These are phyloP conservation scores for Drosophila bipectinata DNA, from an alignment of 1,140 invertebrate genomes.

Conservation along the genomic window DNA sequence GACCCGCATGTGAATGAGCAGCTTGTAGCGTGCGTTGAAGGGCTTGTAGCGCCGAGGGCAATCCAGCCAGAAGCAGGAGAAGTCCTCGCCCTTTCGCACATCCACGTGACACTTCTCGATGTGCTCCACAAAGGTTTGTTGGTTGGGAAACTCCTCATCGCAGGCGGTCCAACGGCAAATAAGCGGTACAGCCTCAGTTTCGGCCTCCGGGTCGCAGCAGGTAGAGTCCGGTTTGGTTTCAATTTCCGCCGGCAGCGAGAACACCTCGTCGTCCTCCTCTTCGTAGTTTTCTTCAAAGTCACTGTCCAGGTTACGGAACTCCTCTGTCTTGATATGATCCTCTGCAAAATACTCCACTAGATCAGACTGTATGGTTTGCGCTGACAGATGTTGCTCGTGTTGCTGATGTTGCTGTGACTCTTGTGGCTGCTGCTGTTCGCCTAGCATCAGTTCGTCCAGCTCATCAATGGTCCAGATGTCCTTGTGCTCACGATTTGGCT, in stretches of 20 bases:
- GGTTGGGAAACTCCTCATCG: conserved; percentile 90
- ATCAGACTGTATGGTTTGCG: conserved; percentile 7
- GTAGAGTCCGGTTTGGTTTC: conserved; percentile 14
- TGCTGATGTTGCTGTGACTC: conserved; percentile 8
- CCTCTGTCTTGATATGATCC: conserved; percentile 22
- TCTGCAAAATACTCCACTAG: conserved; percentile 15
- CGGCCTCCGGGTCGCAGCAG: conserved; percentile 29
- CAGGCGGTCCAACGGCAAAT: conserved; percentile 94
- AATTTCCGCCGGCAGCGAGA: conserved; percentile 26
- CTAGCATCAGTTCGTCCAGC: conserved; percentile 68
- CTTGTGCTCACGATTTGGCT: conserved; percentile 80
- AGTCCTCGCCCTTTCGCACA: conserved; percentile 92
- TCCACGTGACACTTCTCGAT: conserved; percentile 97
- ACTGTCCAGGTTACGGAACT: conserved; percentile 12
- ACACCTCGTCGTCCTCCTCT: conserved; percentile 55
- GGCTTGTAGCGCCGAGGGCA: conserved; percentile 93
- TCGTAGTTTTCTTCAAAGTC: conserved; percentile 46
- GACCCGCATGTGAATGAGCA: conserved; percentile 98
- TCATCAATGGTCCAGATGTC: conserved; percentile 81
- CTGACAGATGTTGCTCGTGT: conserved; percentile 1
- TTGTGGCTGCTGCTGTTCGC: conserved; percentile 22
- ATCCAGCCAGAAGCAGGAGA: conserved; percentile 95
- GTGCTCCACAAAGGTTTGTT: conserved; percentile 93
- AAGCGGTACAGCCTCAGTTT: conserved; percentile 61
- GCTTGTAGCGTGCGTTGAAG: conserved; percentile 98